Conservation (phyloP, 2,888 invertebrate species). For the Patella caerulea region DNA sequence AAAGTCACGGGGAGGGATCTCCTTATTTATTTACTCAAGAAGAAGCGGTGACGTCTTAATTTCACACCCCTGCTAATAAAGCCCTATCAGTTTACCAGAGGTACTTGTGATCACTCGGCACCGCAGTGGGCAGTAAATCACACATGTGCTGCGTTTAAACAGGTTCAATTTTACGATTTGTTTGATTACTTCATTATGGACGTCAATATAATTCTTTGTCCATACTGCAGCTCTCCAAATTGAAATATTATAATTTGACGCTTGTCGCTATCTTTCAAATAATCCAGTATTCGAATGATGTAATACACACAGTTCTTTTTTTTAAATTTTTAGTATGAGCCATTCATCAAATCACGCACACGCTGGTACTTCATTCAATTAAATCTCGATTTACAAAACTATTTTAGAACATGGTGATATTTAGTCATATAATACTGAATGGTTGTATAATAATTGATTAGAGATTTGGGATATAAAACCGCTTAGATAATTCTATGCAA, state of each 20-base stretch:
- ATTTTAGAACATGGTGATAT: too few relatives aligned
- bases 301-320: too few relatives aligned
- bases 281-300: too few relatives aligned
- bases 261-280: too few relatives aligned
- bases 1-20: constrained; percentile 1
- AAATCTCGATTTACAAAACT: background rate
- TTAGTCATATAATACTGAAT: too few relatives aligned
- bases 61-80: constrained; percentile 13
- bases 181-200: constrained; percentile 7
- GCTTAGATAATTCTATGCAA: background rate
- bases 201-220: too few relatives aligned
- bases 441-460: too few relatives aligned
- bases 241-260: too few relatives aligned
- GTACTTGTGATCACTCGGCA: background rate
- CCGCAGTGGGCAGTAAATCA: constrained; percentile 2
- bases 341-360: too few relatives aligned
- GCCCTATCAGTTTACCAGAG: constrained; percentile 3
- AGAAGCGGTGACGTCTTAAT: background rate
- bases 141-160: background rate
- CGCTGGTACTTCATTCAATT: background rate
- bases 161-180: background rate
- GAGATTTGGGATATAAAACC: background rate
- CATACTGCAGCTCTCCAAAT: too few relatives aligned
- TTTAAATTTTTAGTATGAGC: too few relatives aligned
- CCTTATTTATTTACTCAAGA: constrained; percentile 7